phyloP scores from a whole-genome alignment of 2,113 vertebrate genomes.

The Bungarus multicinctus region DNA sequence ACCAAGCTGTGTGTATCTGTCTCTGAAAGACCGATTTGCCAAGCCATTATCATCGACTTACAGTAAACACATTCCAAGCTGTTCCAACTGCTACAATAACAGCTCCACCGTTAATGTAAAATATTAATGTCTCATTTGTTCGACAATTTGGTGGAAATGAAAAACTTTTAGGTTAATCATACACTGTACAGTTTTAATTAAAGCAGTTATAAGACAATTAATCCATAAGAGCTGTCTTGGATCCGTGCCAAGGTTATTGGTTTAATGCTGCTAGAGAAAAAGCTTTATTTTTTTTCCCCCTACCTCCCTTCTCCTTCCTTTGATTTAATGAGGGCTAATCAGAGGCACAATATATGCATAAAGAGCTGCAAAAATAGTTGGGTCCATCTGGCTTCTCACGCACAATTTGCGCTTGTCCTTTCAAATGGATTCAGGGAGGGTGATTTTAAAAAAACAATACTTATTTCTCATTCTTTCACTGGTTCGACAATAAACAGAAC shows the following conservation, averaged over 20 bases:
- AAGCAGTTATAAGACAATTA: conserved; percentile 84
- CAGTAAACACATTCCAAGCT: conserved; percentile 39
- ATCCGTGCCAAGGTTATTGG: conserved; percentile 75
- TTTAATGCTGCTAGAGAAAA: conserved; percentile 77
- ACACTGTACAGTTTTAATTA: conserved; percentile 83
- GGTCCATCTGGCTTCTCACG: conserved; percentile 78
- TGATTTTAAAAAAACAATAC: conserved; percentile 58
- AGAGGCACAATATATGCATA: conserved; percentile 77
- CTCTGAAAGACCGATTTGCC: not conserved
- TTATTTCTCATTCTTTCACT: conserved; percentile 37
- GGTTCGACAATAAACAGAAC: not conserved
- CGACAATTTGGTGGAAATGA: conserved; percentile 80
- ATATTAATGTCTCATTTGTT: conserved; percentile 85
- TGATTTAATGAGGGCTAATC: conserved; percentile 83
- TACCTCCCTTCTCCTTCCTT: conserved; percentile 49
- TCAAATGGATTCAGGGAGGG: conserved; percentile 70
- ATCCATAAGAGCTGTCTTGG: conserved; percentile 75
- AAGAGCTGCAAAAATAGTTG: conserved; percentile 72
- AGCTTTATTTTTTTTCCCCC: conserved; percentile 66
- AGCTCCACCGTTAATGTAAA: conserved; percentile 71
- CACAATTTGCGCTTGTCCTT: conserved; percentile 74
- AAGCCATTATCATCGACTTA: conserved; percentile 30
- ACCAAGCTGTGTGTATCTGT: not conserved
- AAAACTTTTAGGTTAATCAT: conserved; percentile 84
- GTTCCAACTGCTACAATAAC: conserved; percentile 48